phyloP scores from a whole-genome alignment of 2,113 vertebrate genomes.

The Sturnira hondurensis region DNA sequence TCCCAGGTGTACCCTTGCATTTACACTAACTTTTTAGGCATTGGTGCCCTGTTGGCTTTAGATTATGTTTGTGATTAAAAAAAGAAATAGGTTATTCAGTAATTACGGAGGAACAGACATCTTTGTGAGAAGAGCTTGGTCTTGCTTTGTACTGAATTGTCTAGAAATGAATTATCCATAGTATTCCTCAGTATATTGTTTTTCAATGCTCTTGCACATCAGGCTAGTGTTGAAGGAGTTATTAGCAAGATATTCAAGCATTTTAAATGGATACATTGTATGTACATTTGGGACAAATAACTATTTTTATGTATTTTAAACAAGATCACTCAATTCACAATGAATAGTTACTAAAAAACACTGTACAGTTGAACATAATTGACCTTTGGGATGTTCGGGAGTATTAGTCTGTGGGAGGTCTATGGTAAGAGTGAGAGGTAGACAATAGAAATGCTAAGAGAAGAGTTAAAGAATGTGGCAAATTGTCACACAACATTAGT shows the following conservation, averaged over 20 bases:
- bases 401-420: background rate
- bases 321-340: background rate
- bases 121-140: background rate
- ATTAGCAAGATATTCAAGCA: background rate
- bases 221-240: background rate
- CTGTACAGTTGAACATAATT: background rate
- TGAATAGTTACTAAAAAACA: background rate
- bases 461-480: background rate
- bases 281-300: background rate
- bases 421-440: background rate
- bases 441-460: background rate
- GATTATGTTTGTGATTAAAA: conserved; percentile 27
- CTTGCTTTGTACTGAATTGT: conserved; percentile 11
- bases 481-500: background rate
- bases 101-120: background rate
- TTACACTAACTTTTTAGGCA: background rate
- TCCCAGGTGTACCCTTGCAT: background rate
- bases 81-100: background rate
- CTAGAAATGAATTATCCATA: background rate
- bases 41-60: background rate
- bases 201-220: background rate
- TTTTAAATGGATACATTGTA: conserved; percentile 4
- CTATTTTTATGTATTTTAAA: conserved; percentile 19
- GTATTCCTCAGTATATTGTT: background rate
- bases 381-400: background rate